A percentile compares a stretch with the other conserved stretches of the same genome.
phyloP scores from a whole-genome alignment of 2,797 vertebrate species.

The Siniperca undulata region DNA sequence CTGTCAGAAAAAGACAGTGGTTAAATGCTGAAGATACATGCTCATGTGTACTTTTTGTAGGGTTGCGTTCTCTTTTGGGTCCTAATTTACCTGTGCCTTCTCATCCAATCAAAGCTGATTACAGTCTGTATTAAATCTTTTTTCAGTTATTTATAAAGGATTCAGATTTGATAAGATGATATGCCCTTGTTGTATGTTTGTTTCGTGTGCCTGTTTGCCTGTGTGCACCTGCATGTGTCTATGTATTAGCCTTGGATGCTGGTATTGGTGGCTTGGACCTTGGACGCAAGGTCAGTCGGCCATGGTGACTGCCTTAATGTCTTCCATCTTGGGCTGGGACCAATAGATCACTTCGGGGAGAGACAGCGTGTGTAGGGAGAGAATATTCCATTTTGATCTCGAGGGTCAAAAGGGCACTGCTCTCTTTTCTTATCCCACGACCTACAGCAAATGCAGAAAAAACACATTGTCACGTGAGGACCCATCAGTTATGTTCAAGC shows the following conservation, averaged over 20 bases:
- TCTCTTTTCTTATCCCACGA: slow-evolving; percentile 9
- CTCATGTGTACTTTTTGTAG: neutral
- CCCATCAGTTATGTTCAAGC: neutral
- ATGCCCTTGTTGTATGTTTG: neutral
- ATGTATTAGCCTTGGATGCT: slow-evolving; percentile 32
- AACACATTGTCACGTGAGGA: neutral
- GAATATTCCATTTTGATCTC: slow-evolving; percentile 34
- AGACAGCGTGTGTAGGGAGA: neutral
- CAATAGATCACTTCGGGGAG: slow-evolving; percentile 32
- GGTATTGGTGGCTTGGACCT: slow-evolving; percentile 45
- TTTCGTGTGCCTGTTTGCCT: neutral
- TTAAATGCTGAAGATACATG: neutral
- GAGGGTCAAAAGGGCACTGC: slow-evolving; percentile 14
- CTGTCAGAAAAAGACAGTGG: neutral
- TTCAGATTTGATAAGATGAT: neutral
- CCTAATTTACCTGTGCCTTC: too few relatives aligned
- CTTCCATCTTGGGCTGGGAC: slow-evolving; percentile 7
- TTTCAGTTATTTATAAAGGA: neutral
- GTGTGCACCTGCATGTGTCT: neutral
- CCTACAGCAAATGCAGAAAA: neutral
- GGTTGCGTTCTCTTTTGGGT: neutral
- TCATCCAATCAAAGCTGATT: neutral
- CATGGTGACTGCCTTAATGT: slow-evolving; percentile 15
- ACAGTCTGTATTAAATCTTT: neutral
- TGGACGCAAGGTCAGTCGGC: slow-evolving; percentile 44